phyloP scores from a whole-genome alignment of 1,140 invertebrate species.

The Metaphire vulgaris region DNA sequence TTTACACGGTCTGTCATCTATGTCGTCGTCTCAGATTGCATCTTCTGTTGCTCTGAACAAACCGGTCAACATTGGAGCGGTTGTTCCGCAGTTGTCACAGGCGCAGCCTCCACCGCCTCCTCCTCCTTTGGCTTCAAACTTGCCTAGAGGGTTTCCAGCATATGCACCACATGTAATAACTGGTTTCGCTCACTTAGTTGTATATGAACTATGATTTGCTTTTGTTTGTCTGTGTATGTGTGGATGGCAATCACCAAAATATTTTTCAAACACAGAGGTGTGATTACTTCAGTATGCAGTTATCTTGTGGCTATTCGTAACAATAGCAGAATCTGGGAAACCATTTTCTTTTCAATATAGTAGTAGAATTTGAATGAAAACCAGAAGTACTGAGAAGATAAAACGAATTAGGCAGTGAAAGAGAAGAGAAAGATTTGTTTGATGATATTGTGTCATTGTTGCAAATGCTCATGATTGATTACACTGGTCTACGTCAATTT shows the following conservation, averaged over 20 bases:
- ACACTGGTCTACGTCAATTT: too few species aligned
- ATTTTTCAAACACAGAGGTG: not conserved
- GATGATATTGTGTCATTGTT: too few species aligned
- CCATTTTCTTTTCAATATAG: too few species aligned
- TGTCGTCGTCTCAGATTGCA: slow-evolving; percentile 93
- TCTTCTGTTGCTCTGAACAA: slow-evolving; percentile 61
- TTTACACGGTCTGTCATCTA: slow-evolving; percentile 87
- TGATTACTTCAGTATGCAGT: too few species aligned
- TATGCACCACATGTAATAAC: not conserved
- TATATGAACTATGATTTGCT: not conserved
- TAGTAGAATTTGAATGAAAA: too few species aligned
- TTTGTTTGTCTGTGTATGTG: not conserved
- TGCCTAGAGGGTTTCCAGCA: not conserved
- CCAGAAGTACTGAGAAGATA: too few species aligned
- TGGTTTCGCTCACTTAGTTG: not conserved
- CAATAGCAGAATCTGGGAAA: too few species aligned
- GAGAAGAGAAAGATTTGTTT: too few species aligned
- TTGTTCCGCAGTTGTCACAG: not conserved
- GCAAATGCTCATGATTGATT: too few species aligned
- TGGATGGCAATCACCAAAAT: not conserved
- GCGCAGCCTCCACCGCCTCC: not conserved
- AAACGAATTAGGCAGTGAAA: too few species aligned
- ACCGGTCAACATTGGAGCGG: not conserved
- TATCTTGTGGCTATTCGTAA: too few species aligned
- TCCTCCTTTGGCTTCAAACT: not conserved